A percentile compares a stretch with the other conserved stretches of the same genome.
Conservation (phyloP, 2,797 vertebrate species). For the Epinephelus awoara region DNA sequence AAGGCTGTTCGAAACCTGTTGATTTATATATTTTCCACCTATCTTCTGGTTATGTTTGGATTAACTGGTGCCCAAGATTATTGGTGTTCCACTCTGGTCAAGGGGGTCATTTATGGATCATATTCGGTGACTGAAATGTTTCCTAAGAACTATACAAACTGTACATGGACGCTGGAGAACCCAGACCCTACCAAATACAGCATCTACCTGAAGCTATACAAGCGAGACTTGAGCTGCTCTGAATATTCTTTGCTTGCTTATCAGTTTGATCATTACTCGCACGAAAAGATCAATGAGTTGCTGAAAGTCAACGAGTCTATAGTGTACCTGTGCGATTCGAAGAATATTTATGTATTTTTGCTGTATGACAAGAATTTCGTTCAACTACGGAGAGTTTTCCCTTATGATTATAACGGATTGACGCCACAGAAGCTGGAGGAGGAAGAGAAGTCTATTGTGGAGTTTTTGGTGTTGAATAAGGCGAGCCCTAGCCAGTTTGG, state of each 20-base stretch:
- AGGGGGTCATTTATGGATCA: conserved; percentile 99
- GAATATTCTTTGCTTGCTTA: conserved; percentile 98
- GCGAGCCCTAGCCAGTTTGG: conserved; percentile 99
- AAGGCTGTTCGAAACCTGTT: conserved; percentile 99
- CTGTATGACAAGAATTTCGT: conserved; percentile 99
- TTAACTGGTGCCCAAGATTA: conserved; percentile 99
- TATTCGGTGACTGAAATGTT: conserved; percentile 99
- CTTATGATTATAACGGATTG: conserved; percentile 94
- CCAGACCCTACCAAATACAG: conserved; percentile 99
- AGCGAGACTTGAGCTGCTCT: conserved; percentile 98
- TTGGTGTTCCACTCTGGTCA: conserved; percentile 99
- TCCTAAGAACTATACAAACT: conserved; percentile 99
- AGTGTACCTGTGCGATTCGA: conserved; percentile 97
- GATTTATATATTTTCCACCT: conserved; percentile 99
- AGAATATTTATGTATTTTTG: conserved; percentile 98
- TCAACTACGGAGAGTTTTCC: conserved; percentile 96
- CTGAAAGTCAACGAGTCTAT: conserved; percentile 98
- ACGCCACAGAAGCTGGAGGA: conserved; percentile 92
- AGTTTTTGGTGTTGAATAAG: conserved; percentile 99
- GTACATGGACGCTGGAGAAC: conserved; percentile 99
- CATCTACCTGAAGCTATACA: conserved; percentile 99
- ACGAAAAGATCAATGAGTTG: conserved; percentile 99
- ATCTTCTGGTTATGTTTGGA: conserved; percentile 99
- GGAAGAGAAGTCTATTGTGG: conserved; percentile 96
- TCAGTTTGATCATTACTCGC: conserved; percentile 99